These are phyloP conservation scores for Oreochromis aureus DNA, from an alignment of 2,113 vertebrate species.

Conservation along the genomic window DNA sequence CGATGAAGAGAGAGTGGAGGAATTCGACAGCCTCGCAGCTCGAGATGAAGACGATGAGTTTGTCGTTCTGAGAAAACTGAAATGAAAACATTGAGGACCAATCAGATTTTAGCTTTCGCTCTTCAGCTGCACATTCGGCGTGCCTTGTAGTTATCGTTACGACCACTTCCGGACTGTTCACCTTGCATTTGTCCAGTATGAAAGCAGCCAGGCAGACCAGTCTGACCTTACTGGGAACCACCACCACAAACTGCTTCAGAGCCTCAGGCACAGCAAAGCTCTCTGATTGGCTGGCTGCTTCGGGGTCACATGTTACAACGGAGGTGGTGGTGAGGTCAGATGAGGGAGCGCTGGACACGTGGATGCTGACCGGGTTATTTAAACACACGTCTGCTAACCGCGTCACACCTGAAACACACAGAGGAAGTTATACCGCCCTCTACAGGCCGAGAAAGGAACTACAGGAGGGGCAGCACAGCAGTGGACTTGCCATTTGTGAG, in stretches of 20 bases:
- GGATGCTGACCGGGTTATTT: slow-evolving; percentile 77
- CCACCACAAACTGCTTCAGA: slow-evolving; percentile 79
- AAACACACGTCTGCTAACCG: slow-evolving; percentile 83
- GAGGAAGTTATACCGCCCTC: neutral
- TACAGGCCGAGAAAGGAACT: neutral
- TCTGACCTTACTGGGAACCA: slow-evolving; percentile 90
- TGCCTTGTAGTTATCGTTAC: neutral
- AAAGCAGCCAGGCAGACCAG: slow-evolving; percentile 91
- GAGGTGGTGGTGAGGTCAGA: neutral
- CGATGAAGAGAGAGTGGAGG: slow-evolving; percentile 75
- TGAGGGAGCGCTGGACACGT: slow-evolving; percentile 59
- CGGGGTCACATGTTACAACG: neutral
- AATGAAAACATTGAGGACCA: neutral
- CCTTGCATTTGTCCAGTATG: slow-evolving; percentile 87
- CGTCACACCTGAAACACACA: slow-evolving; percentile 73
- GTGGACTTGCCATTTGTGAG: slow-evolving; percentile 77
- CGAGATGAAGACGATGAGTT: slow-evolving; percentile 89
- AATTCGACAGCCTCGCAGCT: slow-evolving; percentile 94
- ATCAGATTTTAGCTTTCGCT: neutral
- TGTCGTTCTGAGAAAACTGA: slow-evolving; percentile 81
- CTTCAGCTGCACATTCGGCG: neutral
- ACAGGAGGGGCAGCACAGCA: neutral
- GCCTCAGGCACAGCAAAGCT: slow-evolving; percentile 82
- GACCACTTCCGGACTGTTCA: slow-evolving; percentile 15
- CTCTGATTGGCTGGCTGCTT: slow-evolving; percentile 21